These are phyloP conservation scores for Cephus sareptanus DNA, from an alignment of 2,888 invertebrate genomes.

Conservation along the genomic window DNA sequence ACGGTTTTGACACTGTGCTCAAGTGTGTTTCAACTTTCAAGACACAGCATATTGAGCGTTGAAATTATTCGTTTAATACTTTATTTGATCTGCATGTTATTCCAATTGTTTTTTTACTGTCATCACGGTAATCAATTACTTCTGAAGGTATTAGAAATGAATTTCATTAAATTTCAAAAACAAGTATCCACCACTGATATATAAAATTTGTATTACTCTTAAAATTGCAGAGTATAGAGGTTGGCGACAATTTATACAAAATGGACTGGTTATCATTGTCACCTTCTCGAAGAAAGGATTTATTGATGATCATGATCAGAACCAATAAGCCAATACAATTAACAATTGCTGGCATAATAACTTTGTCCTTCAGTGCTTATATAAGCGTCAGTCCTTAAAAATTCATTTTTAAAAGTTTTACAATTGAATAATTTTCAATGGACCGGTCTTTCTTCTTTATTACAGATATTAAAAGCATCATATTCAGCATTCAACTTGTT, in stretches of 20 bases:
- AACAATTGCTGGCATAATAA: constrained; percentile 32
- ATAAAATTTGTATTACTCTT: too few species aligned
- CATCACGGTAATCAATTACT: constrained; percentile 37
- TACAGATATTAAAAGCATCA: constrained; percentile 32
- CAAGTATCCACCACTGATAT: too few species aligned
- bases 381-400: constrained; percentile 29
- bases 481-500: constrained; percentile 36
- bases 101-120: constrained; percentile 33
- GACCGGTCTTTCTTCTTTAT: background rate
- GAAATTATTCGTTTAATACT: constrained; percentile 19
- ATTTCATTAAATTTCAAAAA: too few species aligned
- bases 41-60: constrained; percentile 6
- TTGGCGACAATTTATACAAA: constrained; percentile 33
- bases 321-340: constrained; percentile 30
- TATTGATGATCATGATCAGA: constrained; percentile 35
- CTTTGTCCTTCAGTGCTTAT: constrained; percentile 35
- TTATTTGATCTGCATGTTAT: constrained; percentile 28
- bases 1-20: constrained; percentile 29
- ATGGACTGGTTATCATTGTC: constrained; percentile 35
- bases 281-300: constrained; percentile 20
- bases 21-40: constrained; percentile 28
- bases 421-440: too few species aligned
- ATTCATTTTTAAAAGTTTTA: constrained; percentile 8
- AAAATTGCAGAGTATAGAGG: constrained; percentile 30
- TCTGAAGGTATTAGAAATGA: constrained; percentile 21